Base-by-base conservation (phyloP, 2,888 invertebrate species). In the Amiota communis region DNA sequence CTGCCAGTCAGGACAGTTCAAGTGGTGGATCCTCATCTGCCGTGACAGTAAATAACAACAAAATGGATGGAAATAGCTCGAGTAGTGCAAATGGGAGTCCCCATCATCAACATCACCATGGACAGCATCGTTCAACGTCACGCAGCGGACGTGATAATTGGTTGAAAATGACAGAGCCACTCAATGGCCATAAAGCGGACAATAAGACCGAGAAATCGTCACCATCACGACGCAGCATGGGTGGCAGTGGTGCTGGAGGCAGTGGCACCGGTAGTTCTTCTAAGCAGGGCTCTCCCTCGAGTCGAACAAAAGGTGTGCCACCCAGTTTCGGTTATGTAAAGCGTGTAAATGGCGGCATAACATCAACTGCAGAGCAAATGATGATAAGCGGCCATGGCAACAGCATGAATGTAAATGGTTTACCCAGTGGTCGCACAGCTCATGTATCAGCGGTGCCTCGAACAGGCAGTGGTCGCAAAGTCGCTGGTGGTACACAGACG, bases 401-500 rank as follows among this genome's bases (percentile, higher is more conserved):
- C 1, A 68, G 61, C 10, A 76, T 77, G 36, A 63, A 77, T 13
- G 75, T 79, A 47, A 83, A 82, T 57, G 85, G 82, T 3, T 73
- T 81, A 72, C 76, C 79, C 46, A 81, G 82, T 20, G 93, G 92
- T 23, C 90, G 93, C 86, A 95, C 96, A 10, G 95, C 95, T 61
- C 95, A 96, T 90, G 95, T 96, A 49, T 95, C 96, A 70, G 95
- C 95, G 3, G 96, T 96, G 59, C 96, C 96, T 10, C 92, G 96
- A 83, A 85, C 88, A n/a, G 95, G 95, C 0, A 82, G 85, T 49
- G 96, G 96, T 90, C 94, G 96, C 49, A 97, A 97, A 91, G 95
- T 96, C 46, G 96, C 96, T 8, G 96, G 96, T 13, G 97, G 97
- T 47, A 96, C 97, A 0, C 97, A 97, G 89, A 97, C 97, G 8